Base-by-base conservation (phyloP, 2,888 invertebrate genomes). In the Carterocephalus palaemon region DNA sequence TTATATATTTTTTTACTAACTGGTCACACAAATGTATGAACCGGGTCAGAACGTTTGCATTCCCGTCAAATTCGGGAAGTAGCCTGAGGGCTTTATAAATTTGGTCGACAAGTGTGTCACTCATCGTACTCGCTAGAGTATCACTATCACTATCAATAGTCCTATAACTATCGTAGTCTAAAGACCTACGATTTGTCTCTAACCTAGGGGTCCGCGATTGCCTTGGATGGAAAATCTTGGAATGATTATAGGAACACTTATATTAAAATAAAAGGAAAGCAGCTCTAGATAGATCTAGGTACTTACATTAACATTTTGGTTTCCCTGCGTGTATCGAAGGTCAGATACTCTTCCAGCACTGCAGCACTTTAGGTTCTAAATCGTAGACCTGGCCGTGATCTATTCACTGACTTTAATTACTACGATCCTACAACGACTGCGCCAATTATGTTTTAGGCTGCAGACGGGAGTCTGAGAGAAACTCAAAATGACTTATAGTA, bases 201-300 rank as follows among this genome's bases (percentile, higher is more conserved):
- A 37, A 17, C 26, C 37, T 37, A 37, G 26, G 26, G 26, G 23
- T 37, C 24, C 36, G 36, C 9, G 36, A 37, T 37, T 37, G 36
- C 24, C 36, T 16, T 37, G 36, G 24, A 26, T 24, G 36, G 36
- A 37, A 37, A 37, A 37, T 37, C 36, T 37, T 37, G 36, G 36
- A 37, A 15, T 4, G 13, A n/a, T 36, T 23, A 23, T 4, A 22
- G 34, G 34, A 36, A 36, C 13, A 6, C 12, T n/a, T 36, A 12
- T 15, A n/a, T 13, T 15, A 36, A 23, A n/a, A n/a, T n/a, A n/a
- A 36, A 13, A 36, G 34, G 16, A 36, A 36, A 36, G 23, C 34
- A 36, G 8, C 34, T 36, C 13, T 29, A 39, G 28, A 9, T 15
- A 29, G 28, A 29, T 29, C 39, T 39, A 26, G 37, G 37, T 29